Percentiles rank a stretch among this genome's conserved stretches.
Conservation (phyloP, 2,797 vertebrate genomes). For the Allobates femoralis region DNA sequence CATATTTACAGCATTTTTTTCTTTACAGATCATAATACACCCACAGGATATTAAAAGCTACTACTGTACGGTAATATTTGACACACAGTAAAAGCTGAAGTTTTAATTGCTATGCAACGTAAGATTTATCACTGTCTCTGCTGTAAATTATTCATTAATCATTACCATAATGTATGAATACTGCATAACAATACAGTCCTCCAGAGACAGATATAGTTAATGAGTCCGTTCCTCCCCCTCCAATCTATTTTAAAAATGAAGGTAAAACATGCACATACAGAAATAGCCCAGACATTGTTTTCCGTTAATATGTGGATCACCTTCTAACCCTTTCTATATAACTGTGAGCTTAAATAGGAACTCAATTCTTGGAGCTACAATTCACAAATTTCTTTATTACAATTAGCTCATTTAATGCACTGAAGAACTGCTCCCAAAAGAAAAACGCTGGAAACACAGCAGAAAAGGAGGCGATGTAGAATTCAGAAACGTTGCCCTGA, state of each 20-base stretch:
- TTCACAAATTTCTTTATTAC: background rate
- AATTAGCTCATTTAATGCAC: too few species aligned
- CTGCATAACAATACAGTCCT: constrained; percentile 55
- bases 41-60: constrained; percentile 10
- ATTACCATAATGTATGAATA: constrained; percentile 59
- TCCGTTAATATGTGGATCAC: background rate
- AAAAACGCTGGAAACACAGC: too few species aligned
- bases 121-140: constrained; percentile 58
- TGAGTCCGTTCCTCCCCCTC: constrained; percentile 40
- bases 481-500: too few species aligned
- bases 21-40: constrained; percentile 3
- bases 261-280: constrained; percentile 12
- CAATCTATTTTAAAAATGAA: constrained; percentile 24
- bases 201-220: constrained; percentile 57
- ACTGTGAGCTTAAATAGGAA: background rate
- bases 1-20: background rate
- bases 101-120: constrained; percentile 49
- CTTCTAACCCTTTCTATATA: constrained; percentile 2
- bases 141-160: constrained; percentile 61
- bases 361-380: background rate
- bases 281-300: constrained; percentile 19
- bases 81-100: constrained; percentile 26
- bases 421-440: too few species aligned
- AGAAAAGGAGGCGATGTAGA: too few species aligned
- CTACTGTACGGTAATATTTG: constrained; percentile 26